Percentiles rank a stretch among this genome's conserved stretches.
These are phyloP conservation scores for Spilosoma lubricipeda DNA, from an alignment of 2,888 invertebrate genomes.

Conservation along the genomic window DNA sequence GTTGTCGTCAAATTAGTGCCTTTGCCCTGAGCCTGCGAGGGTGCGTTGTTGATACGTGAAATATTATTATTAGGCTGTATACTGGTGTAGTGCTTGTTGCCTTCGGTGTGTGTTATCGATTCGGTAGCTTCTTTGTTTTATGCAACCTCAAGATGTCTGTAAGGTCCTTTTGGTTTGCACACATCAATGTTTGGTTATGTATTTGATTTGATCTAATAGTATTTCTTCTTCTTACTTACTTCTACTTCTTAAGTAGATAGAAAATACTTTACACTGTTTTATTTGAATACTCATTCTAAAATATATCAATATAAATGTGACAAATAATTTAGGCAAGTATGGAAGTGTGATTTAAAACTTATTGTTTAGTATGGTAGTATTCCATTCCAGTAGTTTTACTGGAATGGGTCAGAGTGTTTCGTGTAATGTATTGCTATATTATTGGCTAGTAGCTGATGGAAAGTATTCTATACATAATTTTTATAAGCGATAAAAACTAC, in stretches of 20 bases:
- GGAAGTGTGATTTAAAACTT: neutral
- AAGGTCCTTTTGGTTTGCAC: neutral
- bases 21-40: constrained; percentile 22
- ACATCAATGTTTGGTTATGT: neutral
- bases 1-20: constrained; percentile 53
- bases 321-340: neutral
- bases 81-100: neutral
- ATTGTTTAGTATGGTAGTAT: too few species aligned
- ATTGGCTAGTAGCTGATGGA: neutral
- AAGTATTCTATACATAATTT: neutral
- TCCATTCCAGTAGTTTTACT: too few species aligned
- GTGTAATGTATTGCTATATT: neutral
- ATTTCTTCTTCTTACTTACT: too few species aligned
- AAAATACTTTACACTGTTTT: too few species aligned
- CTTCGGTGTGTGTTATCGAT: neutral
- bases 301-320: neutral
- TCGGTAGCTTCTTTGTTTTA: neutral
- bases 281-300: too few species aligned
- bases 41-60: constrained; percentile 39
- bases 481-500: neutral
- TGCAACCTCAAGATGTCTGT: neutral
- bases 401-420: neutral
- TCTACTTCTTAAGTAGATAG: too few species aligned
- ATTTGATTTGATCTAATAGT: neutral
- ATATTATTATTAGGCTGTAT: constrained; percentile 48